Percentiles rank a stretch among this genome's conserved stretches.
Evolutionary conservation across 2,113 vertebrate genomes (phyloP).

Genomic region (Scatophagus argus): DNA sequence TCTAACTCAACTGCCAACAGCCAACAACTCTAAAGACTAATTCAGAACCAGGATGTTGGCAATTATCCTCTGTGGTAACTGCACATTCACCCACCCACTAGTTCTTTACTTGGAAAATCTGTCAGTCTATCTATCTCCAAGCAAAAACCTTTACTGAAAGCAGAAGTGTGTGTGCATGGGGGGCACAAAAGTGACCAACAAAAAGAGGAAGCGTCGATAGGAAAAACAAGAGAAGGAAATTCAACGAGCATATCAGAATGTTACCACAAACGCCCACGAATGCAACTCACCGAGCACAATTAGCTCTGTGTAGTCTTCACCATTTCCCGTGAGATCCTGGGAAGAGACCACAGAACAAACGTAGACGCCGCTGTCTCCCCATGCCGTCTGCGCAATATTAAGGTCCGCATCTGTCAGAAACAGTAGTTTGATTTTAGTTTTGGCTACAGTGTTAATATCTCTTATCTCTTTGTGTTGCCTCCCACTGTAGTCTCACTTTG

Average conservation of each 20-base stretch:
- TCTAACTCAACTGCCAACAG: constrained; percentile 22
- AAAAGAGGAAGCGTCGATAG: not conserved
- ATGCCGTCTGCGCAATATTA: constrained; percentile 87
- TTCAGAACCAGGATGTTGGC: not conserved
- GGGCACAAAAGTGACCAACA: not conserved
- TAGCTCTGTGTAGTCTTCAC: constrained; percentile 89
- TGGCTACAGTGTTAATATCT: not conserved
- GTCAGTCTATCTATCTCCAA: too few relatives aligned
- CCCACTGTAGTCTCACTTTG: too few relatives aligned
- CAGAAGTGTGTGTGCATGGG: too few relatives aligned
- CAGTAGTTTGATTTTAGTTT: not conserved
- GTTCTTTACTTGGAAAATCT: not conserved
- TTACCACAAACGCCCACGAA: not conserved
- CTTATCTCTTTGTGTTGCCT: too few relatives aligned
- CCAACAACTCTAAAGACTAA: not conserved
- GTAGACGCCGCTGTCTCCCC: constrained; percentile 94
- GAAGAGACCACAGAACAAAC: constrained; percentile 85
- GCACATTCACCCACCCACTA: not conserved
- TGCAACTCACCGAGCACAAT: constrained; percentile 88
- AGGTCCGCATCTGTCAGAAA: constrained; percentile 87
- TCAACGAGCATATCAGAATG: not conserved
- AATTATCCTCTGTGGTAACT: not conserved
- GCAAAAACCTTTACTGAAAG: not conserved
- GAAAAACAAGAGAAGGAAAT: not conserved
- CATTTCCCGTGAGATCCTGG: constrained; percentile 88